Base-by-base conservation (phyloP, 2,797 vertebrate genomes). In the Thalassophryne amazonica region DNA sequence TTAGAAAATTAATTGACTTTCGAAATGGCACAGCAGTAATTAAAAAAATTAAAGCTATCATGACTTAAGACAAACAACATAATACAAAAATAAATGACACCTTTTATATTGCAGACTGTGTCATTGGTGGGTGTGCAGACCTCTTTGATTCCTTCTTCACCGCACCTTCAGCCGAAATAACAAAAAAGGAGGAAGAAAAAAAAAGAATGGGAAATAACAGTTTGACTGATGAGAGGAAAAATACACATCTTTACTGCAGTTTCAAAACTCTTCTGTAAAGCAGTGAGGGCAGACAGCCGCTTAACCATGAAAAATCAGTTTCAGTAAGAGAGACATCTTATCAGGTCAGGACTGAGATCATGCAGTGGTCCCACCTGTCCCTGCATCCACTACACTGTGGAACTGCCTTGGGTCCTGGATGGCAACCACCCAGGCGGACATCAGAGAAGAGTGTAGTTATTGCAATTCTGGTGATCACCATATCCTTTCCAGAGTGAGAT, bases 101-200 rank as follows among this genome's bases (percentile, higher is more conserved):
- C 40, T 35, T 28, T 0, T 5, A 0, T 5, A 2, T 52, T 33
- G 66, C 90, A 90, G 52, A 88, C 43, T 9, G 85, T 70, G 56
- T 91, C 3, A 7, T 0, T 78, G 5, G 15, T 58, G 16, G 1
- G 0, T 2, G 22, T 62, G 31, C 89, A 90, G 7, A 1, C 0
- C 3, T 5, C 11, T 45, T 78, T 56, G 8, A 74, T 1, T 0
- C 61, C 54, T 0, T 45, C 31, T 5, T 1, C 0, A 1, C 2
- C 51, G 67, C 89, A 91, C 6, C 89, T 91, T 35, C 5, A 74
- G 29, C 6, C 31, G 41, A 46, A 73, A 29, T 1, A 24, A 34
- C 21, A 3, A 13, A 2, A 19, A 19, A 12, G 32, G 15, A 32
- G 29, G 25, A 24, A 19, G 6, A 9, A 27, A 6, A 43, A 42